These are phyloP conservation scores for Microcebus jonahi DNA, from an alignment of 2,113 vertebrate genomes.

Conservation along the genomic window DNA sequence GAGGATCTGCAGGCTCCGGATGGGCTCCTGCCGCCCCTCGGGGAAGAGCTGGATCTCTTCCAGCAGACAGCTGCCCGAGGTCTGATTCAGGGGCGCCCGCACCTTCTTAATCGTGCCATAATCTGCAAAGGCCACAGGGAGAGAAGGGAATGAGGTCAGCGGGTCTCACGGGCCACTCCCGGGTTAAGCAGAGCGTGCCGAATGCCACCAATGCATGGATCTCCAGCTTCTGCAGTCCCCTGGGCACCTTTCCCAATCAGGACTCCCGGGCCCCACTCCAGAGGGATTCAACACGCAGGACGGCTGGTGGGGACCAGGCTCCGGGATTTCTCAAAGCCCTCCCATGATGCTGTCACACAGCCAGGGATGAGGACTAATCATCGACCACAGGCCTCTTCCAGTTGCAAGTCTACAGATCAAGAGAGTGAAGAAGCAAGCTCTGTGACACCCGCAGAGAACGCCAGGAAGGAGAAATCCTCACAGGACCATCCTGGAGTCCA, in stretches of 20 bases:
- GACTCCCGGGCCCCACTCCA: rapidly evolving
- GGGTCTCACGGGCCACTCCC: background rate
- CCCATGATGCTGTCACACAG: rapidly evolving
- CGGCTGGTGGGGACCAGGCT: rapidly evolving
- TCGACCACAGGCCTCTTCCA: background rate
- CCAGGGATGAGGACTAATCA: rapidly evolving
- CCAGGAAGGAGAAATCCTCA: background rate
- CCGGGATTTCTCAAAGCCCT: rapidly evolving
- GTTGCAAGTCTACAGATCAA: background rate
- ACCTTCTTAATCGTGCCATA: conserved; percentile 98
- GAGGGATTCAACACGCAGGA: rapidly evolving
- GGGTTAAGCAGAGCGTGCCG: rapidly evolving
- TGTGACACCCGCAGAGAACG: rapidly evolving
- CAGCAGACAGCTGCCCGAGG: conserved; percentile 92
- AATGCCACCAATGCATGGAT: rapidly evolving
- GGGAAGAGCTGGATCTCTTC: conserved; percentile 96
- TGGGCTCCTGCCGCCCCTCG: conserved; percentile 87
- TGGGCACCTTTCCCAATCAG: no score
- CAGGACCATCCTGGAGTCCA: background rate
- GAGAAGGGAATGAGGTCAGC: background rate
- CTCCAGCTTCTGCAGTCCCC: background rate
- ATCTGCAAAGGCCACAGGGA: conserved; percentile 85
- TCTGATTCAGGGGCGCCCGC: conserved; percentile 93
- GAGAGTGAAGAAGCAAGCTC: no score
- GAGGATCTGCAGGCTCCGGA: conserved; percentile 94